These are phyloP conservation scores for Luscinia luscinia DNA, from an alignment of 2,797 vertebrate species.

Conservation along the genomic window DNA sequence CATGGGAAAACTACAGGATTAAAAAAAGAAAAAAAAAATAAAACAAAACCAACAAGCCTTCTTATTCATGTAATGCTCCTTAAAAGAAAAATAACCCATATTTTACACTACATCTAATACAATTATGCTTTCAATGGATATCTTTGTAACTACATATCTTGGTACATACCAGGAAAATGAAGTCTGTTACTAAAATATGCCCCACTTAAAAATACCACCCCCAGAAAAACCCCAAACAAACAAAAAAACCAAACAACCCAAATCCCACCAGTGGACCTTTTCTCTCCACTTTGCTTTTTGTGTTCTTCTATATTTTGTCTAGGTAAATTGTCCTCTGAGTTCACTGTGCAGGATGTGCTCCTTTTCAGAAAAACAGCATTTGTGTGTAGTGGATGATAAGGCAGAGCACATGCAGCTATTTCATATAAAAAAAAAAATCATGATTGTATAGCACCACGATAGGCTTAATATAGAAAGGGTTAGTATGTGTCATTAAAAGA, in stretches of 20 bases:
- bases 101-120: neutral
- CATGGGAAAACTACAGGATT: neutral
- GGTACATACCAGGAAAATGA: neutral
- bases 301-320: neutral
- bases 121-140: neutral
- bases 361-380: neutral
- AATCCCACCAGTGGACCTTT: accelerated
- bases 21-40: neutral
- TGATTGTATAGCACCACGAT: neutral
- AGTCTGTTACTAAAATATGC: neutral
- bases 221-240: neutral
- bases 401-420: neutral
- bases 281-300: neutral
- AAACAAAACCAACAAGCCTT: neutral
- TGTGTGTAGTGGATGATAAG: conserved; percentile 11
- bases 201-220: accelerated
- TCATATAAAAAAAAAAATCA: neutral
- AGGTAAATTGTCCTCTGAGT: conserved; percentile 26
- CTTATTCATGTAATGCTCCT: neutral
- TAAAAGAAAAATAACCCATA: neutral
- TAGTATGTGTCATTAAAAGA: conserved; percentile 82
- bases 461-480: conserved; percentile 79
- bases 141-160: neutral
- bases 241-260: accelerated
- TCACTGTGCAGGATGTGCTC: neutral